Percentiles rank a stretch among this genome's conserved stretches.
Conservation (phyloP, 2,888 invertebrate species). For the Epinotia nisella region DNA sequence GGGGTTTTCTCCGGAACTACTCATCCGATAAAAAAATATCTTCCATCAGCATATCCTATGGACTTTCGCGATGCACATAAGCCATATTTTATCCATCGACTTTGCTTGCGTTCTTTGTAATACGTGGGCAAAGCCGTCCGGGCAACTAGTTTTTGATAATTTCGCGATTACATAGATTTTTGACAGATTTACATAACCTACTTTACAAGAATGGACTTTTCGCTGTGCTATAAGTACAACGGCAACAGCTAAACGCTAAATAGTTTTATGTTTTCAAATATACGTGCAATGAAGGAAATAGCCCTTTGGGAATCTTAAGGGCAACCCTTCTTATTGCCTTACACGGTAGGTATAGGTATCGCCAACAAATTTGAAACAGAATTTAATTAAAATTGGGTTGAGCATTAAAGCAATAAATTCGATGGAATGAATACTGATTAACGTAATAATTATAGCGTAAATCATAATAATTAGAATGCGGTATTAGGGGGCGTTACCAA, state of each 20-base stretch:
- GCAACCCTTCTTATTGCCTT: background rate
- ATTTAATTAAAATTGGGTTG: slow-evolving; percentile 32
- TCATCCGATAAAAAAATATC: no score
- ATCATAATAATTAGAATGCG: background rate
- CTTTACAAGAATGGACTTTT: no score
- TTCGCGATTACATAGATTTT: no score
- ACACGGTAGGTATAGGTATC: slow-evolving; percentile 9
- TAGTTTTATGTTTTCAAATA: slow-evolving; percentile 4
- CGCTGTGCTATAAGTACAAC: no score
- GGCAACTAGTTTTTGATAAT: no score
- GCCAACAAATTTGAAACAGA: slow-evolving; percentile 30
- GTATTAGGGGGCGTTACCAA: background rate
- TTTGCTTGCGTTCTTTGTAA: no score
- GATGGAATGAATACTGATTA: slow-evolving; percentile 2
- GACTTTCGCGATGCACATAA: no score
- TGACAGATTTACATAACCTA: no score
- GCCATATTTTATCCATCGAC: no score
- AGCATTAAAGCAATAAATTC: slow-evolving; percentile 17
- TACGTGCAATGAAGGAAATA: slow-evolving; percentile 5
- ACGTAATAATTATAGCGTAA: slow-evolving; percentile 7
- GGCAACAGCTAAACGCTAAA: background rate
- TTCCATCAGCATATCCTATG: no score
- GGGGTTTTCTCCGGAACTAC: no score
- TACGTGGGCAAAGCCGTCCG: no score
- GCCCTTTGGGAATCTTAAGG: slow-evolving; percentile 9